Evolutionary conservation across 2,797 vertebrate species (phyloP).

Genomic region (Eulemur albifrons): DNA sequence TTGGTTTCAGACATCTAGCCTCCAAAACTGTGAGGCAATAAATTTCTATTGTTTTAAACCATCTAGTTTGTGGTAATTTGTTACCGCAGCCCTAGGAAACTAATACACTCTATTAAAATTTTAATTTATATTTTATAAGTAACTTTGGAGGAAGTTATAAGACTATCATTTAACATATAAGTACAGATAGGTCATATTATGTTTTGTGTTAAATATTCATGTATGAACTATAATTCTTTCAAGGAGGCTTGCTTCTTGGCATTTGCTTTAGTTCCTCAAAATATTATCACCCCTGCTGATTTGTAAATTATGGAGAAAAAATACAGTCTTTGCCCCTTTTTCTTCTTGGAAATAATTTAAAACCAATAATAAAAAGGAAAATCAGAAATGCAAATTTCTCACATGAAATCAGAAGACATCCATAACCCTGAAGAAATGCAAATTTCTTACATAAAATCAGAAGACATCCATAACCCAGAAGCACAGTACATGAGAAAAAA

Average conservation of each 20-base stretch:
- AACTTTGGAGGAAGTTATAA: neutral
- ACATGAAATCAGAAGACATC: neutral
- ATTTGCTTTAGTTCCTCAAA: conserved; percentile 42
- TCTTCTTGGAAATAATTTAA: neutral
- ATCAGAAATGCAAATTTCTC: neutral
- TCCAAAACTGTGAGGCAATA: neutral
- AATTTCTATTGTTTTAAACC: neutral
- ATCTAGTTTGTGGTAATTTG: neutral
- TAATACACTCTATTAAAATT: neutral
- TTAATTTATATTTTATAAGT: neutral
- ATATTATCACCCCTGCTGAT: neutral
- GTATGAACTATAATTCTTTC: neutral
- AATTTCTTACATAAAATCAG: neutral
- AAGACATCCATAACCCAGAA: neutral
- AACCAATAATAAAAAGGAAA: neutral
- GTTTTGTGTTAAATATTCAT: neutral
- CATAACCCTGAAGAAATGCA: neutral
- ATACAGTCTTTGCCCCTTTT: neutral
- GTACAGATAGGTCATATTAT: neutral
- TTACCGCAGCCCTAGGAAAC: neutral
- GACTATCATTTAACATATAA: conserved; percentile 19
- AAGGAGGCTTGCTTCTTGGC: neutral
- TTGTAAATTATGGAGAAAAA: conserved; percentile 9
- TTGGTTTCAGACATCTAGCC: neutral
- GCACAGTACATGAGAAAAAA: neutral